phyloP scores from a whole-genome alignment of 2,113 vertebrate genomes.

The Tyto alba region DNA sequence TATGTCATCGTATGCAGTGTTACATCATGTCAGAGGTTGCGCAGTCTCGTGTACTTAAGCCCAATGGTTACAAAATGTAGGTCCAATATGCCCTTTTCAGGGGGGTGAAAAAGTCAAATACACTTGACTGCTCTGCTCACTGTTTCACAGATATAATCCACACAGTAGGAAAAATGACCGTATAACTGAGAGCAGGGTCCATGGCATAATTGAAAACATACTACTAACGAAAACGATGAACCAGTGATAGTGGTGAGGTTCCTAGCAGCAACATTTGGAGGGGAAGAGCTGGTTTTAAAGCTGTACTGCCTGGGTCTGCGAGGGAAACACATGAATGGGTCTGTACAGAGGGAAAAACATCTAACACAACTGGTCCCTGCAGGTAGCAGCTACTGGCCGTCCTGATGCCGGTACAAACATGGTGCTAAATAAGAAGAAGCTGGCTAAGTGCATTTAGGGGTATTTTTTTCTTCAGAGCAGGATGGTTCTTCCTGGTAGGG shows the following conservation, averaged over 20 bases:
- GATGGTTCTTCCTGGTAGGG: neutral
- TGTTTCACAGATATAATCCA: neutral
- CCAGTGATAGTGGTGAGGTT: accelerated
- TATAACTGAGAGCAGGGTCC: neutral
- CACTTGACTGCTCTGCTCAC: neutral
- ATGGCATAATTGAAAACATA: neutral
- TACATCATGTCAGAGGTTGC: conserved; percentile 15
- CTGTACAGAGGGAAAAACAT: neutral
- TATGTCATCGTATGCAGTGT: conserved; percentile 5
- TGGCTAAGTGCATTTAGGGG: neutral
- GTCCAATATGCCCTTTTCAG: neutral
- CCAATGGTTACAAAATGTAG: neutral
- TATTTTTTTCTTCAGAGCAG: neutral
- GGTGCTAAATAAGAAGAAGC: neutral
- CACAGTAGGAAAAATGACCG: neutral
- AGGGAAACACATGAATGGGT: neutral
- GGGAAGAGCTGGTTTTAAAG: neutral
- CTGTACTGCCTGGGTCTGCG: neutral
- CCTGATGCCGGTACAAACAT: neutral
- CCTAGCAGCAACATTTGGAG: neutral
- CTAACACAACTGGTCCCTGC: neutral
- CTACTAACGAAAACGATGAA: neutral
- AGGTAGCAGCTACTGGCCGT: neutral
- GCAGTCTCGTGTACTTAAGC: neutral
- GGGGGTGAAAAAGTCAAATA: neutral